These are phyloP conservation scores for Cheumatopsyche charites DNA, from an alignment of 1,140 invertebrate species.

Conservation along the genomic window DNA sequence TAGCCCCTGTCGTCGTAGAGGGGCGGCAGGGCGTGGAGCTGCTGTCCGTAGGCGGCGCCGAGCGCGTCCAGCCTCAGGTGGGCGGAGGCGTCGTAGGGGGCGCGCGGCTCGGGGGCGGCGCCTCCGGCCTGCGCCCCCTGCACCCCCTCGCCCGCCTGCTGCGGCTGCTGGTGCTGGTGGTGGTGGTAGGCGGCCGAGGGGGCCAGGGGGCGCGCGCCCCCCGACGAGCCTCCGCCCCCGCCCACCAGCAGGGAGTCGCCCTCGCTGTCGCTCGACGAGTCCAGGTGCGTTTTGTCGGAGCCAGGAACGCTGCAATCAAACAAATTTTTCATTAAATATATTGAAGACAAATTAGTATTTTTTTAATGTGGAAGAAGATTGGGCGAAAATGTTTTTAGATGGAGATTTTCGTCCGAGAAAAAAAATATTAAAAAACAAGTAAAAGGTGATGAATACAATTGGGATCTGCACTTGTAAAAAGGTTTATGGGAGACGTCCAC, in stretches of 20 bases:
- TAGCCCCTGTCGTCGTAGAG: slow-evolving; percentile 41
- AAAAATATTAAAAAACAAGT: no score
- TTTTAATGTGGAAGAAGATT: no score
- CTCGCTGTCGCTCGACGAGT: slow-evolving; percentile 44
- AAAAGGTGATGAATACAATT: no score
- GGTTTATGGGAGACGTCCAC: no score
- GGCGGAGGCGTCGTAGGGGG: slow-evolving; percentile 3
- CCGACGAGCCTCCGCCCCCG: background rate
- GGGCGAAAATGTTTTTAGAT: no score
- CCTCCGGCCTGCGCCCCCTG: background rate
- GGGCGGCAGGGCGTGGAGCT: slow-evolving; percentile 38
- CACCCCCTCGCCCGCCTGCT: background rate
- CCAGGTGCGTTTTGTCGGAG: slow-evolving; percentile 44
- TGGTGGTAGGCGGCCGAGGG: slow-evolving; percentile 27
- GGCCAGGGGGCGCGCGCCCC: background rate
- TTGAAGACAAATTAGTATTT: no score
- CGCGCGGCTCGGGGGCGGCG: slow-evolving; percentile 1
- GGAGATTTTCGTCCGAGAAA: no score
- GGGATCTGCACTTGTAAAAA: no score
- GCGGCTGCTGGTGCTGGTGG: slow-evolving; percentile 24
- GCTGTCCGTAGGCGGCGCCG: slow-evolving; percentile 31
- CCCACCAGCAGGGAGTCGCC: slow-evolving; percentile 38
- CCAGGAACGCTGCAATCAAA: slow-evolving; percentile 41
- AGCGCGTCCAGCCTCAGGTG: slow-evolving; percentile 28
- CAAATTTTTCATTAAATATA: no score